Evolutionary conservation across 2,888 invertebrate species (phyloP).

Genomic region (Polyploca ridens): DNA sequence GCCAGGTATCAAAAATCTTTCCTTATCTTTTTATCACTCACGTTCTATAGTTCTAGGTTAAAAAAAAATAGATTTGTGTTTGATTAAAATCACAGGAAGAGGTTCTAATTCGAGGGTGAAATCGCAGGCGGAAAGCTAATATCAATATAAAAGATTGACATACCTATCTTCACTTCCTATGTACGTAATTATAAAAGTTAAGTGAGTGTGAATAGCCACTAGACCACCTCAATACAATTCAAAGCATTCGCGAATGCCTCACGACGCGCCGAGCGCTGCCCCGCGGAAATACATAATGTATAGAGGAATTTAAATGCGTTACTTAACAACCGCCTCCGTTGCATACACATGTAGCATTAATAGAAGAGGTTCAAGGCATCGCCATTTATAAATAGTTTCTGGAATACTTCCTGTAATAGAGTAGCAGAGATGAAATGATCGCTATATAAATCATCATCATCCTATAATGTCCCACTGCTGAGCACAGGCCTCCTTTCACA

Average conservation of each 20-base stretch:
- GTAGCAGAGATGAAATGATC: not conserved
- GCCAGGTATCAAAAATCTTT: slow-evolving; percentile 85
- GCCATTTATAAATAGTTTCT: not conserved
- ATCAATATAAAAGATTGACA: too few relatives aligned
- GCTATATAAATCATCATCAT: too few relatives aligned
- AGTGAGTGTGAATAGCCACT: not conserved
- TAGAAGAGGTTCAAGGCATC: not conserved
- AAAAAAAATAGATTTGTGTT: too few relatives aligned
- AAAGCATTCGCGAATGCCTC: not conserved
- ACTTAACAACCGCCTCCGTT: slow-evolving; percentile 3
- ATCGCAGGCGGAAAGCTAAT: too few relatives aligned
- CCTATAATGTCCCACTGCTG: too few relatives aligned
- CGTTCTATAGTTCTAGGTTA: too few relatives aligned
- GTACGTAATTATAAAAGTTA: not conserved
- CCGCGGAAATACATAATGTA: slow-evolving; percentile 2
- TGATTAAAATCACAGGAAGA: too few relatives aligned
- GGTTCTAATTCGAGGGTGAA: too few relatives aligned
- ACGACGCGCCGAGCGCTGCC: not conserved
- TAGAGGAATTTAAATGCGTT: not conserved
- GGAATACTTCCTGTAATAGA: slow-evolving; percentile 11
- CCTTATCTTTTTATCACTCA: too few relatives aligned
- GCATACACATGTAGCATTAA: not conserved
- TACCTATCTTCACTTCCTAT: not conserved
- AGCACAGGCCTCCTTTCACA: too few relatives aligned
- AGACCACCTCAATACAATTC: slow-evolving; percentile 7